phyloP scores from a whole-genome alignment of 2,888 invertebrate species.

The Rhopalosiphum nymphaeae region DNA sequence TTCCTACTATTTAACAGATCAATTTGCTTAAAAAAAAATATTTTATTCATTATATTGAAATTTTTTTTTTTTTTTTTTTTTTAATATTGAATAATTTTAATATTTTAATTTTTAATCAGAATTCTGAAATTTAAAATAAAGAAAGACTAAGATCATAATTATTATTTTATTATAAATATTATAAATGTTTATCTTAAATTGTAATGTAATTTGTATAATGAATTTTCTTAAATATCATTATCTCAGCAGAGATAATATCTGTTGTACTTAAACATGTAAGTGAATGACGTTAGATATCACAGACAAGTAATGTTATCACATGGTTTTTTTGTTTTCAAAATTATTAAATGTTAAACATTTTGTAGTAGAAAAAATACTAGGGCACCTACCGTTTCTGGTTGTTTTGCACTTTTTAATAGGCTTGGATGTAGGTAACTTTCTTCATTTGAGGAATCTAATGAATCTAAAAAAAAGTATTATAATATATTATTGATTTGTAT shows the following conservation, averaged over 20 bases:
- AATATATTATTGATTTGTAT: background rate
- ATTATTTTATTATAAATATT: background rate
- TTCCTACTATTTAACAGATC: conserved; percentile 17
- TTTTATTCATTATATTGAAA: background rate
- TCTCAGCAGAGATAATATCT: conserved; percentile 17
- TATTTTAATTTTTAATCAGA: background rate
- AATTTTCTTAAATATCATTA: conserved; percentile 1
- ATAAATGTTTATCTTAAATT: conserved; percentile 15
- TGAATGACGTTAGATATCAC: conserved; percentile 58
- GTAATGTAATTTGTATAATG: conserved; percentile 10
- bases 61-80: too few relatives aligned
- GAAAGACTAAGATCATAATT: background rate
- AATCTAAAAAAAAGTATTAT: conserved; percentile 39
- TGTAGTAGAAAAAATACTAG: conserved; percentile 43
- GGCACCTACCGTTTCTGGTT: conserved; percentile 78
- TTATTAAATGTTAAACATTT: conserved; percentile 27
- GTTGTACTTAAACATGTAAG: background rate
- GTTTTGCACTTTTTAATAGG: conserved; percentile 76
- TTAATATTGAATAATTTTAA: background rate
- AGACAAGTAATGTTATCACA: conserved; percentile 56
- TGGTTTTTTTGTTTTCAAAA: conserved; percentile 33
- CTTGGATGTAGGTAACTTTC: conserved; percentile 89
- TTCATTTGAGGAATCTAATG: conserved; percentile 67
- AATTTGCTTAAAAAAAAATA: background rate
- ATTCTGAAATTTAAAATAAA: background rate